These are phyloP conservation scores for Oxystoma pomonae DNA, from an alignment of 2,888 invertebrate genomes.

Conservation along the genomic window DNA sequence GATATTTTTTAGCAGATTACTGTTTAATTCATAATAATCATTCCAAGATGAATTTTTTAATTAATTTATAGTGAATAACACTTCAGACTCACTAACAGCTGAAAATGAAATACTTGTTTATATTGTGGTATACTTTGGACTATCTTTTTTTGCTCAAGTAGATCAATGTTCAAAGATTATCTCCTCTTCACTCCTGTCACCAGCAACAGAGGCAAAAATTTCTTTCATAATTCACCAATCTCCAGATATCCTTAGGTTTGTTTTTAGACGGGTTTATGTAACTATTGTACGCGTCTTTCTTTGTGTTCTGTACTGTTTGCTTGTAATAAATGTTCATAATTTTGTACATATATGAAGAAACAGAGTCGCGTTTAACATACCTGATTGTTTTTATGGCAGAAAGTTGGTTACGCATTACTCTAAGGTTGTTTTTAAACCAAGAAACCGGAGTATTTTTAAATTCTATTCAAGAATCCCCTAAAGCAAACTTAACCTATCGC, in stretches of 20 bases:
- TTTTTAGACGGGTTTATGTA: background rate
- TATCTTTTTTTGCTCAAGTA: background rate
- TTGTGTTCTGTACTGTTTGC: background rate
- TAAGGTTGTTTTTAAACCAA: no score
- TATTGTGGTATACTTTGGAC: background rate
- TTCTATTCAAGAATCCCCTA: no score
- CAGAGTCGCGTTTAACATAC: no score
- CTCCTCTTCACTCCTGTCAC: background rate
- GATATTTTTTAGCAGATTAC: no score
- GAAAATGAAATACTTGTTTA: background rate
- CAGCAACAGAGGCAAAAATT: background rate
- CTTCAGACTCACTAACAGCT: background rate
- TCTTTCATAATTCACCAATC: background rate
- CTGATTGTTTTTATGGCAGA: no score
- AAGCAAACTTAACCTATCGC: no score
- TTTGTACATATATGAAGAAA: background rate
- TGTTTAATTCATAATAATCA: no score
- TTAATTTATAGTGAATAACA: background rate
- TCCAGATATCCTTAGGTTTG: slow-evolving; percentile 1
- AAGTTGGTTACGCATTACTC: no score
- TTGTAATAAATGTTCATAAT: background rate
- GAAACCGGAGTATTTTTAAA: no score
- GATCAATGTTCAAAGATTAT: slow-evolving; percentile 1
- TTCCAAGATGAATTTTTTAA: no score
- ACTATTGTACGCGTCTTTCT: background rate